phyloP scores from a whole-genome alignment of 2,797 vertebrate genomes.

The Lutjanus campechanus region DNA sequence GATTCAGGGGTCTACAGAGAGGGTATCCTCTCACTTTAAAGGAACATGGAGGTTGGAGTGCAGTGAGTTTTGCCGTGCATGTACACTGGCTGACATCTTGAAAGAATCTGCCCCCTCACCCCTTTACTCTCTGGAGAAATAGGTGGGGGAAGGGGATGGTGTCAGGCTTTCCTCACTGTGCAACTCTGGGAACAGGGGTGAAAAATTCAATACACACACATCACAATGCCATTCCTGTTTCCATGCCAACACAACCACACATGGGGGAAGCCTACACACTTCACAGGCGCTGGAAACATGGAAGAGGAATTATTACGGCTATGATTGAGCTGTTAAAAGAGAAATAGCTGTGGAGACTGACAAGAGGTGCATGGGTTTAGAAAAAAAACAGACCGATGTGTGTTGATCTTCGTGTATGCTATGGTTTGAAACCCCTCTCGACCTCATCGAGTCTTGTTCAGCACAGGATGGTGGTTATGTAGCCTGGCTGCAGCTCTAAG shows the following conservation, averaged over 20 bases:
- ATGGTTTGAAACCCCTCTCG: slow-evolving; percentile 15
- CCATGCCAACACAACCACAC: slow-evolving; percentile 85
- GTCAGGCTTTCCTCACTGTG: slow-evolving; percentile 58
- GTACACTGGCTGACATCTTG: slow-evolving; percentile 29
- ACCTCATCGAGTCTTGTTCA: slow-evolving; percentile 10
- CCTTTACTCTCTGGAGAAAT: slow-evolving; percentile 31
- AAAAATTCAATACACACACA: slow-evolving; percentile 75
- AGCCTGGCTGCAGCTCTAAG: slow-evolving; percentile 30
- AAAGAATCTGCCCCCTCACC: slow-evolving; percentile 25
- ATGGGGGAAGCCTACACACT: slow-evolving; percentile 68
- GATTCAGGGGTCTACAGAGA: neutral
- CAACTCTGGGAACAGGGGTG: slow-evolving; percentile 66
- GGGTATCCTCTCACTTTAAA: slow-evolving; percentile 17
- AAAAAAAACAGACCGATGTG: neutral
- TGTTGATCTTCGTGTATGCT: slow-evolving; percentile 26
- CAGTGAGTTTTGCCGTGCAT: slow-evolving; percentile 8
- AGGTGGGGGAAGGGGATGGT: slow-evolving; percentile 56
- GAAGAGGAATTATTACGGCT: slow-evolving; percentile 51
- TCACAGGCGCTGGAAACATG: slow-evolving; percentile 43
- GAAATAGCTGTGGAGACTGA: slow-evolving; percentile 30
- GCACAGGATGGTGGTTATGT: slow-evolving; percentile 11
- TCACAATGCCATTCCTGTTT: slow-evolving; percentile 79
- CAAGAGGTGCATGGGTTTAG: slow-evolving; percentile 5
- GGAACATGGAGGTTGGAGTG: slow-evolving; percentile 4
- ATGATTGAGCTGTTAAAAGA: slow-evolving; percentile 58